Evolutionary conservation across 2,888 invertebrate species (phyloP).

Genomic region (Augiades crinisus): DNA sequence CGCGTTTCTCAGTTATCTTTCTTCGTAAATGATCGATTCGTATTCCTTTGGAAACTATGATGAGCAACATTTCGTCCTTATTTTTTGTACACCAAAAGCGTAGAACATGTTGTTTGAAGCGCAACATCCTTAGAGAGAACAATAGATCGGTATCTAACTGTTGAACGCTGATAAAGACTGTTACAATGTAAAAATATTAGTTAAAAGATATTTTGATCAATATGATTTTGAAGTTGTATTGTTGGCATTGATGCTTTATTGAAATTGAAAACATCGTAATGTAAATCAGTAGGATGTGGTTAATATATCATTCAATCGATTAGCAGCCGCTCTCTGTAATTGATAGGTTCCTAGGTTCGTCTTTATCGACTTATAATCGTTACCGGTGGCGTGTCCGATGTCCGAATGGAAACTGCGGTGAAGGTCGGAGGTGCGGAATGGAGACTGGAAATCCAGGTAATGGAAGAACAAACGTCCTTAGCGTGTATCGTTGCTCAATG

Average conservation of each 20-base stretch:
- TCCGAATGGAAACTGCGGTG: constrained; percentile 34
- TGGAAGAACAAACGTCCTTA: constrained; percentile 37
- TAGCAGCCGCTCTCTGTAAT: constrained; percentile 5
- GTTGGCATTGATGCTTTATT: neutral
- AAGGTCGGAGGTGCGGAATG: constrained; percentile 10
- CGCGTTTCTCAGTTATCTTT: too few species aligned
- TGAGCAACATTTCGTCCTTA: too few species aligned
- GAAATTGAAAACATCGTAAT: neutral
- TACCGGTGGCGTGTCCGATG: constrained; percentile 29
- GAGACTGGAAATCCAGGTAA: constrained; percentile 23
- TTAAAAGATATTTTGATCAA: too few species aligned
- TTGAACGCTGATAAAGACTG: too few species aligned
- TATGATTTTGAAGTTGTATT: neutral
- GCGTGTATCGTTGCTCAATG: constrained; percentile 46
- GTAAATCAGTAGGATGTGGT: constrained; percentile 12
- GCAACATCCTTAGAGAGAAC: too few species aligned
- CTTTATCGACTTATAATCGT: constrained; percentile 9
- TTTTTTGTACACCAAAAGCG: too few species aligned
- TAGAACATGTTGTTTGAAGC: too few species aligned
- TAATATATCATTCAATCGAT: constrained; percentile 21
- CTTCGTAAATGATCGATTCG: too few species aligned
- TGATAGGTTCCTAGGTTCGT: constrained; percentile 18
- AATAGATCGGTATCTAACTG: too few species aligned
- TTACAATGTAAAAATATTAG: too few species aligned
- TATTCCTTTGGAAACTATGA: too few species aligned